phyloP scores from a whole-genome alignment of 2,113 vertebrate species.

The Muntiacus muntjak region DNA sequence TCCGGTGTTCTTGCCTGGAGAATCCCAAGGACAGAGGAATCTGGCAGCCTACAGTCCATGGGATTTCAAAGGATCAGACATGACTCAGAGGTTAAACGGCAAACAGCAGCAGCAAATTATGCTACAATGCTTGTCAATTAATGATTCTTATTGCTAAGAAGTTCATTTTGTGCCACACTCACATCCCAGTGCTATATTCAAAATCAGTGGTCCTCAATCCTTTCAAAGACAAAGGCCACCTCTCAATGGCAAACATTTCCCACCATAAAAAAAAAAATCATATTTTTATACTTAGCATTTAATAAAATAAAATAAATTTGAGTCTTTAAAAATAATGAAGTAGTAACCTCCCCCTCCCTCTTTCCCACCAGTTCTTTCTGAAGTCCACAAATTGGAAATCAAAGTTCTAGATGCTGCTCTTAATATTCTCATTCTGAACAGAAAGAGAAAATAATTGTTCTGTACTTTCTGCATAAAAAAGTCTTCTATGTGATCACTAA shows the following conservation, averaged over 20 bases:
- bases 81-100: background rate
- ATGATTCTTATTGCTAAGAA: background rate
- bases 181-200: background rate
- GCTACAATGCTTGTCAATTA: background rate
- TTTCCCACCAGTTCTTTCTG: background rate
- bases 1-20: background rate
- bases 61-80: background rate
- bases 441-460: background rate
- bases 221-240: background rate
- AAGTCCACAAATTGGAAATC: background rate
- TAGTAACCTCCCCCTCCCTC: background rate
- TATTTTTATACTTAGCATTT: background rate
- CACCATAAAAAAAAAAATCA: background rate
- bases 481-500: background rate
- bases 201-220: background rate
- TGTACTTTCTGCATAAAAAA: background rate
- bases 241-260: background rate
- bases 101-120: background rate
- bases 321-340: background rate
- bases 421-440: background rate
- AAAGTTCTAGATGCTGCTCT: background rate
- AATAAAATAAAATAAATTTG: constrained; percentile 1
- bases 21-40: background rate
- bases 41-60: background rate
- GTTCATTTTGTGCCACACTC: background rate